These are phyloP conservation scores for Leptarthrus brevirostris DNA, from an alignment of 2,888 invertebrate species.

Conservation along the genomic window DNA sequence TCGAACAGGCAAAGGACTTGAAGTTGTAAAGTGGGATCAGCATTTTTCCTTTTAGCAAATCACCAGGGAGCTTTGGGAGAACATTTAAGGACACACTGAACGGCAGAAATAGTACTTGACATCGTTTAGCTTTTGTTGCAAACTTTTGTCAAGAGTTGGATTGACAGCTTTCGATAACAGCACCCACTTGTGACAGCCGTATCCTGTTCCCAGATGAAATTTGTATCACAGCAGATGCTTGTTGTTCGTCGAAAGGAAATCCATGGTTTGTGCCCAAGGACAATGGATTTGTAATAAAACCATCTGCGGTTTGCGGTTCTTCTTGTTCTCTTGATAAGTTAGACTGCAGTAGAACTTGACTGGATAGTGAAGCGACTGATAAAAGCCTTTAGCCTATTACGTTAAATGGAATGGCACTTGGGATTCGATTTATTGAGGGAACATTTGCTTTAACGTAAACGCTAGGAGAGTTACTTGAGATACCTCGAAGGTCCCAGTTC, in stretches of 20 bases:
- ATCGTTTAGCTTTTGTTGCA: constrained; percentile 46
- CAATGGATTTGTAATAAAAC: constrained; percentile 41
- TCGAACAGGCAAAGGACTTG: constrained; percentile 27
- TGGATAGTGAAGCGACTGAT: no score
- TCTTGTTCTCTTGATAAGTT: constrained; percentile 7
- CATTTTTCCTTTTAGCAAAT: constrained; percentile 36
- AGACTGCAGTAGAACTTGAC: not conserved
- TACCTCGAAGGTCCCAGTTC: no score
- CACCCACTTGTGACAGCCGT: constrained; percentile 35
- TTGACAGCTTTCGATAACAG: constrained; percentile 46
- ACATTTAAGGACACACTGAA: constrained; percentile 36
- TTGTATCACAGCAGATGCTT: constrained; percentile 43
- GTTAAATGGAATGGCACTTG: no score
- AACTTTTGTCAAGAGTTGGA: constrained; percentile 36
- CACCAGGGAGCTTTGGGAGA: constrained; percentile 1
- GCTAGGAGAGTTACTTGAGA: no score
- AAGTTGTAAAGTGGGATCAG: constrained; percentile 35
- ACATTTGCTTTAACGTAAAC: no score
- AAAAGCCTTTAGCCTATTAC: no score
- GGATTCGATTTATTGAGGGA: no score
- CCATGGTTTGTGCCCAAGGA: constrained; percentile 27
- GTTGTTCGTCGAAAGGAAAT: constrained; percentile 20
- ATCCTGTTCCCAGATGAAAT: constrained; percentile 33
- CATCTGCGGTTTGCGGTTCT: not conserved
- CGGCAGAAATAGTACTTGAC: constrained; percentile 41